Conservation (phyloP, 2,888 invertebrate genomes). For the Cataglyphis cursor region DNA sequence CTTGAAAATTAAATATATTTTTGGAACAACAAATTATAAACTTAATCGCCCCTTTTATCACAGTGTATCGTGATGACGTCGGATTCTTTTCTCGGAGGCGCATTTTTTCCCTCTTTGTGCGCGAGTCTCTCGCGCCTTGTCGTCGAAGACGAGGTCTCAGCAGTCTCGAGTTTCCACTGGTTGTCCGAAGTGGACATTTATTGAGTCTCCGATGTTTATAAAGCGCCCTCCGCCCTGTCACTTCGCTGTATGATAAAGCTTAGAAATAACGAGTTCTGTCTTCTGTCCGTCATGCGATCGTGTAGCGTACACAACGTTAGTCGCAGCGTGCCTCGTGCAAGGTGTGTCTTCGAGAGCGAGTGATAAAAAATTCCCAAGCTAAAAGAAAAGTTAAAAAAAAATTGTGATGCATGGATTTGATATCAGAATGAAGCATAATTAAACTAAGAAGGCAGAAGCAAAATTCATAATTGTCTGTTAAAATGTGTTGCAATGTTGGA, state of each 20-base stretch:
- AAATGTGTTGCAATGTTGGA: background rate
- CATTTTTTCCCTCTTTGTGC: constrained; percentile 4
- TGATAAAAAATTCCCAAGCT: background rate
- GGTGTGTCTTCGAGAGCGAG: constrained; percentile 50
- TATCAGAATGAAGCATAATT: background rate
- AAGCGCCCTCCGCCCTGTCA: constrained; percentile 69
- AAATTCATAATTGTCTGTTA: background rate
- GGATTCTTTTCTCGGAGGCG: constrained; percentile 4
- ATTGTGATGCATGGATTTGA: background rate
- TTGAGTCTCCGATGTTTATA: constrained; percentile 77
- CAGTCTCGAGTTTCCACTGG: constrained; percentile 53
- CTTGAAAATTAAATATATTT: background rate
- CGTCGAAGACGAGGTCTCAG: constrained; percentile 32
- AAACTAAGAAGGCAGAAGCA: background rate
- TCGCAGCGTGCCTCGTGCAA: constrained; percentile 47
- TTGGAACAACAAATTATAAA: background rate
- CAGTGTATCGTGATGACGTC: constrained; percentile 10
- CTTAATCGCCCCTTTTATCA: background rate
- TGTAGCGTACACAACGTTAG: constrained; percentile 63
- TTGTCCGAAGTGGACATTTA: constrained; percentile 69
- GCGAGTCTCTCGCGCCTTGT: constrained; percentile 3
- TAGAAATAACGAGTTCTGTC: constrained; percentile 80
- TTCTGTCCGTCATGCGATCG: constrained; percentile 74
- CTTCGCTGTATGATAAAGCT: constrained; percentile 75
- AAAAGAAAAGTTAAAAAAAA: background rate